Base-by-base conservation (phyloP, 2,888 invertebrate species). In the Uloborus plumipes region DNA sequence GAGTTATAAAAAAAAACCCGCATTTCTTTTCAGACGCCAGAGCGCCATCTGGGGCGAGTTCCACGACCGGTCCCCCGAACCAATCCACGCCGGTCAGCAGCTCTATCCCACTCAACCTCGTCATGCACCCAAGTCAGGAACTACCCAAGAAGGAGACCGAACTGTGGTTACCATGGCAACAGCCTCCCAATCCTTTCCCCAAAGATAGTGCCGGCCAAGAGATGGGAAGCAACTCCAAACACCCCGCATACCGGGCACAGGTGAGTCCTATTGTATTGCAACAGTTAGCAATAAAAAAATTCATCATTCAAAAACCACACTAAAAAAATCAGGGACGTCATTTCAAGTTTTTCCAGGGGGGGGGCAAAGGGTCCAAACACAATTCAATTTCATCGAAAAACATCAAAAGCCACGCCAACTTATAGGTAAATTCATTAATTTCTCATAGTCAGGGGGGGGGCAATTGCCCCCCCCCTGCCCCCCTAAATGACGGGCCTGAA, bases 151-250 rank as follows among this genome's bases (percentile, higher is more conserved):
- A 74, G 53, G 74, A 77, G 20, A 77, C 79, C 0, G 82, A 77
- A 47, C 50, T 83, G 14, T 83, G 82, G 82, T 50, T 77, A 39
- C 82, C 82, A 2, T 83, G 82, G 82, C 82, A 83, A 22, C 82
- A 83, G 18, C 82, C 67, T 7, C 31, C 20, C 13, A 50, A 59
- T 2, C 76, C 58, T 26, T 53, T 71, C 20, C 13, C 59, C 18
- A 83, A 83, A 66, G 82, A 83, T 2, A 71, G 53, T 61, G 26
- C 14, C 22, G 2, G 18, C 2, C 80, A 78, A 26, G 78, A 84
- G 13, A 20, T 26, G 9, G 67, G 22, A 18, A 58, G 26, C 18
- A 59, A 31, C 31, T 13, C 53, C 2, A 77, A 80, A 16, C 77
- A 77, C n/a, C 64, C 64, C 9, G 53, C 66, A 1, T 69, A 77